Base-by-base conservation (phyloP, 1,140 invertebrate genomes). In the Diorhabda sublineata region DNA sequence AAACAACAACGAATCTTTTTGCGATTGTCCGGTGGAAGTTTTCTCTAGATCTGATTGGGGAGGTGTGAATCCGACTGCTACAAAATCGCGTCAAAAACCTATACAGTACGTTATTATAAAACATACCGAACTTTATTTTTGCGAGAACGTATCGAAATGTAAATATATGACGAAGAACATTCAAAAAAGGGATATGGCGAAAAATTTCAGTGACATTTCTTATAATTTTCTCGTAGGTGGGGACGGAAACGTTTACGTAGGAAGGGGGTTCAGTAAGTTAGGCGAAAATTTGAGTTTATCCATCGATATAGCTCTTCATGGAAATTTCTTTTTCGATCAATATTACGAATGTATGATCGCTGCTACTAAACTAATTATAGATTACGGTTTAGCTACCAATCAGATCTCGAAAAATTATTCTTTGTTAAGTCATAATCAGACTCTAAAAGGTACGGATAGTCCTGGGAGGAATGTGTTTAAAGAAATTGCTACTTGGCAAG, bases 221-320 rank as follows among this genome's bases (percentile, higher is more conserved):
- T 90, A 89, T 75, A 92, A 87, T 77, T 92, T 91, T 76, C 67
- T 90, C 63, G 84, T 90, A 61, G 89, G 89, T 8, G 88, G 87
- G 65, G 89, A 91, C 73, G 88, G 87, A 0, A 81, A 84, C 4
- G 83, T 88, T 3, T 90, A 89, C 75, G 85, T 86, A 72, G 89
- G 85, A 0, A 79, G 88, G 42, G 89, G 87, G 0, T 90, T 43
- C 3, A 47, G 45, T 7, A 41, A 59, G 3, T n/a, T 59, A 45
- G 45, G 59, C 83, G 2, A 78, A 80, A 52, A 75, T 43, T 83
- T 83, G 3, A 78, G 81, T 56, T 75, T 80, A 3, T 79, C 80
- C 3, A 74, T 88, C 59, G 78, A 78, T 3, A 75, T 86, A 61
- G 79, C 77, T 64, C 84, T 84, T 67, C 80, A 84, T 70, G 84